Base-by-base conservation (phyloP, 2,113 vertebrate species). In the Chinchilla lanigera region DNA sequence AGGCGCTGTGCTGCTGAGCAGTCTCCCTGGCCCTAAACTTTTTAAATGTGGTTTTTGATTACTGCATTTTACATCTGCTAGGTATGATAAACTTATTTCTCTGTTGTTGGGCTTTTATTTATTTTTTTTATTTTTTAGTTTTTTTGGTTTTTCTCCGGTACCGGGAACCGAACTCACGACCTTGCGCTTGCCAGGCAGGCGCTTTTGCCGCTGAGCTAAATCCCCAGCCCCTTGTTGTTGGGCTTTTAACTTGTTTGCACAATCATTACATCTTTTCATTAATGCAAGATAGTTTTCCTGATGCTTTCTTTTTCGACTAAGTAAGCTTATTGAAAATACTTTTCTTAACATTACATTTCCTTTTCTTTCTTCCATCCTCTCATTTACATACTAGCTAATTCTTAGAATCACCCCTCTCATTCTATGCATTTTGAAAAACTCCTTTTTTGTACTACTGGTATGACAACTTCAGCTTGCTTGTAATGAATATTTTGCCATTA, bases 351-450 rank as follows among this genome's bases (percentile, higher is more conserved):
- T 90, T 65, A 63, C 38, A 33, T 92, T 85, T 86, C 56, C 4
- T 1, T 58, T 61, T 86, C 5, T 58, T 61, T 86, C 5, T 92
- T 89, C 28, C 7, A 5, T 82, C 11, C 24, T 33, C 4, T 24
- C 38, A 65, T 4, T 95, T 89, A 56, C 5, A 35, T 92, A 24
- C 35, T 73, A 41, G 41, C 71, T 56, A 54, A 67, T 95, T 86
- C 22, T 54, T 97, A 24, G n/a, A 44, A 86, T 61, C 87, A 78
- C 47, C 65, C 30, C 10, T 90, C 11, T 26, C 14, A 69, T 6
- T 82, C 71, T 93, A 91, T 83, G 52, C 86, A 61, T 83, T 84
- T 35, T 86, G 28, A 47, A 95, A 92, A 95, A 33, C 3, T 2
- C 26, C 30, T 47, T 95, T 69, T 81, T 26, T 71, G 2, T 56